phyloP scores from a whole-genome alignment of 2,113 vertebrate species.

The Lagopus muta region DNA sequence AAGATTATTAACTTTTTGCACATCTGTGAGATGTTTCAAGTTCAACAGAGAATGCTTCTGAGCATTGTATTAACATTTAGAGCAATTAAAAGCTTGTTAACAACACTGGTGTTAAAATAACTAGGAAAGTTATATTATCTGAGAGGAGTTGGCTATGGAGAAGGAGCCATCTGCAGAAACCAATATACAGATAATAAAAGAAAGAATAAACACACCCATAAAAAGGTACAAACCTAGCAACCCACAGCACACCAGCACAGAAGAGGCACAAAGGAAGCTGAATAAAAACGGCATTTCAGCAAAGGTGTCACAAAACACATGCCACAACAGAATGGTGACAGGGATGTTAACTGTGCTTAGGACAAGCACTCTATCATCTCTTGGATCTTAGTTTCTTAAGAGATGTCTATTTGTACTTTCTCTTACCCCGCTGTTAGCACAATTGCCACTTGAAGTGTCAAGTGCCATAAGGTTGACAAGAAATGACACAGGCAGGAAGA shows the following conservation, averaged over 20 bases:
- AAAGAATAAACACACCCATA: not conserved
- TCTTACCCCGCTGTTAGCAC: not conserved
- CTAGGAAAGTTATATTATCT: not conserved
- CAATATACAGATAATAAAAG: not conserved
- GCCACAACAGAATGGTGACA: not conserved
- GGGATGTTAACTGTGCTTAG: not conserved
- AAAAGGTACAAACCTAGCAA: not conserved
- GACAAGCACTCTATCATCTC: not conserved
- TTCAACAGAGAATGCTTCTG: not conserved
- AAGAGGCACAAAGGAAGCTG: accelerated
- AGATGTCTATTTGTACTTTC: not conserved
- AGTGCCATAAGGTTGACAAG: not conserved
- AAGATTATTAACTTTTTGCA: not conserved
- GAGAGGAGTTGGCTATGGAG: not conserved
- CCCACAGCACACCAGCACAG: accelerated
- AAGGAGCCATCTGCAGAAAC: not conserved
- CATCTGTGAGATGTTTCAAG: not conserved
- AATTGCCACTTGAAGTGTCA: not conserved
- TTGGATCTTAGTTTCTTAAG: not conserved
- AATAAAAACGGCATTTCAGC: not conserved
- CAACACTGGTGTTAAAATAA: not conserved
- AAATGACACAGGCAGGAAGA: not conserved
- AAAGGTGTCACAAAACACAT: not conserved
- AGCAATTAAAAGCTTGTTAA: not conserved
- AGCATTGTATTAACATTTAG: not conserved